Evolutionary conservation across 2,797 vertebrate species (phyloP).

Genomic region (Sebastes vulpes): DNA sequence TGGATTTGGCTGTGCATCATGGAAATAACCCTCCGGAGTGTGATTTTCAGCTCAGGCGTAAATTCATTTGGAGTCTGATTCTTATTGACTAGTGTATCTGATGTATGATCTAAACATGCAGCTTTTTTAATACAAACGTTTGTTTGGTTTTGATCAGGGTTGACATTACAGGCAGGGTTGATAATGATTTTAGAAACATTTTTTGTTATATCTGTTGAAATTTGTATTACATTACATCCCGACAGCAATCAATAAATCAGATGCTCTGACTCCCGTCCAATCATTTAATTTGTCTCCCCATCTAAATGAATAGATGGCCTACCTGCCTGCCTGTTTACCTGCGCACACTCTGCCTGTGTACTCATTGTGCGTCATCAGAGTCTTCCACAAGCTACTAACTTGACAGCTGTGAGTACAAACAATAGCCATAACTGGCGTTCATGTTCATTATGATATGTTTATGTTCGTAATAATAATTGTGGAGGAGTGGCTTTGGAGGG

Average conservation of each 20-base stretch:
- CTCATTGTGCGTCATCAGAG: background rate
- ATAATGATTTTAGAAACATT: background rate
- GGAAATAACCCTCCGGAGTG: background rate
- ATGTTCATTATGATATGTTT: background rate
- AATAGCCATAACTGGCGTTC: background rate
- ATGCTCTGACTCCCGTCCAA: no score
- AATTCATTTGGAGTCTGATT: background rate
- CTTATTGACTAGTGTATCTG: background rate
- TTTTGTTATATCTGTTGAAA: background rate
- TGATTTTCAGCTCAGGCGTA: background rate
- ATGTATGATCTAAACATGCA: background rate
- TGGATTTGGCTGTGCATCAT: background rate
- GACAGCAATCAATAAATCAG: no score
- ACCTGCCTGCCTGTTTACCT: background rate
- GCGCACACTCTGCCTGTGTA: background rate
- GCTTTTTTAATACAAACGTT: background rate
- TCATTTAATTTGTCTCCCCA: no score
- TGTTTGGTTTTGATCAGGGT: background rate
- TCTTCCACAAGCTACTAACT: background rate
- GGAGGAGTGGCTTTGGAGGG: background rate
- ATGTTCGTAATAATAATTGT: background rate
- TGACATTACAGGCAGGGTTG: background rate
- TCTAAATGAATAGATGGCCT: no score
- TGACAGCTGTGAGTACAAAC: background rate
- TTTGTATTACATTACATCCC: background rate